Base-by-base conservation (phyloP, 1,140 invertebrate genomes). In the Drosophila varians region DNA sequence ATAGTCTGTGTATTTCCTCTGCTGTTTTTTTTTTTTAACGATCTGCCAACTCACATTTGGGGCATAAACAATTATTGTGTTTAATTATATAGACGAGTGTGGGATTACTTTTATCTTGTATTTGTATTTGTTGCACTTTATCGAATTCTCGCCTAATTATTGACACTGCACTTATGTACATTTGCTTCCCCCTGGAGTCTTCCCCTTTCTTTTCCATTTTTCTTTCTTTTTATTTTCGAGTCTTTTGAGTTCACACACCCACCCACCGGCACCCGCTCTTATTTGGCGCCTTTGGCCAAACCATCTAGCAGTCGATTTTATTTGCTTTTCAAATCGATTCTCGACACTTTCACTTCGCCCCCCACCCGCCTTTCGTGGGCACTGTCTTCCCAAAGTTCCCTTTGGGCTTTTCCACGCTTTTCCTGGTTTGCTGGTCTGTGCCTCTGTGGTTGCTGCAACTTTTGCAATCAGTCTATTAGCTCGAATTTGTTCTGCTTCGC, bases 271-370 rank as follows among this genome's bases (percentile, higher is more conserved):
- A 60, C 52, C 74, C 58, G 48, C 65, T 77, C 64, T 69, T 60
- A 65, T 56, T 83, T 77, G 77, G 74, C 77, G 78, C 78, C 74
- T 71, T 51, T 11, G 40, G 65, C 49, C 51, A 16, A 57, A 66
- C 28, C 56, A 62, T 26, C 31, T 51, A 65, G 43, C 70, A 75
- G 75, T 84, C 70, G 61, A 69, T 61, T 83, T 84, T 84, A 84
- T 83, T 83, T 84, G 78, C 79, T 74, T 73, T 72, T 55, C 71
- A 70, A 75, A 83, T 79, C 76, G 80, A 72, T 75, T 55, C 60
- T 71, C 61, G 77, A 71, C 70, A 73, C 70, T 73, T 73, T 73
- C 80, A 76, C 75, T 80, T 73, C 16, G 18, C 36, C 53, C 25
- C 26, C 8, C n/a, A 12, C 26, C 51, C 19, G 19, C 31, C 28